A percentile compares a stretch with the other conserved stretches of the same genome.
Conservation (phyloP, 2,888 invertebrate species). For the Clusia tigrina region DNA sequence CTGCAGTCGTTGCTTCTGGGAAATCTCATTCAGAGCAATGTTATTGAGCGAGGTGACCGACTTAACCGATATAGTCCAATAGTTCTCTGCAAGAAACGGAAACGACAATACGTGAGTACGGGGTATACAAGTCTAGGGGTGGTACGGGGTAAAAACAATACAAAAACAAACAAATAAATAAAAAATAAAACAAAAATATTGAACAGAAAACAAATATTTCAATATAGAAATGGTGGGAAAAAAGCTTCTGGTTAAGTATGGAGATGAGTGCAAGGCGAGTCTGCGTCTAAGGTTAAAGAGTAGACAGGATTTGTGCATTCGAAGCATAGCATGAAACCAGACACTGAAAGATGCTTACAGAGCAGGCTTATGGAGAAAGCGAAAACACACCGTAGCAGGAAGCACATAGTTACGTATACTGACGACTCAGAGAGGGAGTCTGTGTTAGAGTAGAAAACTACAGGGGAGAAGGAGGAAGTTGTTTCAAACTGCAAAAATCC, state of each 20-base stretch:
- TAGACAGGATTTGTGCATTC: too few species aligned
- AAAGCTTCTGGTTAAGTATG: slow-evolving; percentile 15
- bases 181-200: slow-evolving; percentile 17
- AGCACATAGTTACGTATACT: too few species aligned
- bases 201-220: slow-evolving; percentile 14
- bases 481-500: too few species aligned
- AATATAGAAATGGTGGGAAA: slow-evolving; percentile 22
- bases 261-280: too few species aligned
- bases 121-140: background rate
- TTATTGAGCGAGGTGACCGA: slow-evolving; percentile 63
- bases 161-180: slow-evolving; percentile 22
- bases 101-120: slow-evolving; percentile 37
- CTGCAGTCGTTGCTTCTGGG: slow-evolving; percentile 20
- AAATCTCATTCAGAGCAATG: slow-evolving; percentile 42
- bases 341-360: too few species aligned
- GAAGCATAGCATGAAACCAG: too few species aligned
- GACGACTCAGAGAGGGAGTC: too few species aligned
- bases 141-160: slow-evolving; percentile 25
- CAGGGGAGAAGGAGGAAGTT: too few species aligned
- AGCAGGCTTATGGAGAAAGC: too few species aligned
- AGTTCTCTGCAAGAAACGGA: slow-evolving; percentile 51
- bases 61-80: slow-evolving; percentile 58
- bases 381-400: too few species aligned
- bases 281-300: too few species aligned
- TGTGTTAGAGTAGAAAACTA: too few species aligned